phyloP scores from a whole-genome alignment of 2,113 vertebrate species.

The Rhea americana region DNA sequence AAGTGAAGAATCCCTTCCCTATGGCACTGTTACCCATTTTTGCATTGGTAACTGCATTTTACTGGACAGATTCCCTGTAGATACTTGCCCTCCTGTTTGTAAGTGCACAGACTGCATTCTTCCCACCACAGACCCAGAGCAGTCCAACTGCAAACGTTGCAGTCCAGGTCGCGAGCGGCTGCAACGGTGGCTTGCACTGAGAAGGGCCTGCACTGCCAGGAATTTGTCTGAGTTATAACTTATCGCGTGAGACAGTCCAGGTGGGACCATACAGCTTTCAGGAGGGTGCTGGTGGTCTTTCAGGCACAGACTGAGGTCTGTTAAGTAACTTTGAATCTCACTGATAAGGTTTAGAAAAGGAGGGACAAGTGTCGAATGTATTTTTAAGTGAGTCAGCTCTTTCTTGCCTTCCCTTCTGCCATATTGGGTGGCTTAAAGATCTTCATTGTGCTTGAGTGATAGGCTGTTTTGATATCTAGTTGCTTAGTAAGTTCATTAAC shows the following conservation, averaged over 20 bases:
- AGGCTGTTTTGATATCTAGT: conserved; percentile 40
- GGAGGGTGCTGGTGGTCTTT: neutral
- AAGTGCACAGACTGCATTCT: neutral
- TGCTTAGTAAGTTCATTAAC: conserved; percentile 50
- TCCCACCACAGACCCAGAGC: neutral
- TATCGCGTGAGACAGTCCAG: neutral
- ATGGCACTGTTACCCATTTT: neutral
- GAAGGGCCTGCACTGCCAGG: neutral
- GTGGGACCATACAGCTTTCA: neutral
- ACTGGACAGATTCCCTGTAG: neutral
- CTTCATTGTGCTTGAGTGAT: conserved; percentile 60
- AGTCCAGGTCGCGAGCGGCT: too few relatives aligned
- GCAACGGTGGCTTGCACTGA: accelerated
- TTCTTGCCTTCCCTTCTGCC: conserved; percentile 21
- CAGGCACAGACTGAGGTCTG: neutral
- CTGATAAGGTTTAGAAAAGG: neutral
- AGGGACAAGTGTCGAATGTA: neutral
- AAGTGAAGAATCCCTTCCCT: neutral
- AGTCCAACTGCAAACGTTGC: neutral
- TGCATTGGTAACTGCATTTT: neutral
- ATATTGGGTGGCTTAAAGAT: conserved; percentile 14
- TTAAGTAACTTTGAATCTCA: neutral
- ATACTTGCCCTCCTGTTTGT: neutral
- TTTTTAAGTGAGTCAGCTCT: neutral
- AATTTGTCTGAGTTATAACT: neutral